phyloP scores from a whole-genome alignment of 2,888 invertebrate genomes.

The Tinea semifulvella region DNA sequence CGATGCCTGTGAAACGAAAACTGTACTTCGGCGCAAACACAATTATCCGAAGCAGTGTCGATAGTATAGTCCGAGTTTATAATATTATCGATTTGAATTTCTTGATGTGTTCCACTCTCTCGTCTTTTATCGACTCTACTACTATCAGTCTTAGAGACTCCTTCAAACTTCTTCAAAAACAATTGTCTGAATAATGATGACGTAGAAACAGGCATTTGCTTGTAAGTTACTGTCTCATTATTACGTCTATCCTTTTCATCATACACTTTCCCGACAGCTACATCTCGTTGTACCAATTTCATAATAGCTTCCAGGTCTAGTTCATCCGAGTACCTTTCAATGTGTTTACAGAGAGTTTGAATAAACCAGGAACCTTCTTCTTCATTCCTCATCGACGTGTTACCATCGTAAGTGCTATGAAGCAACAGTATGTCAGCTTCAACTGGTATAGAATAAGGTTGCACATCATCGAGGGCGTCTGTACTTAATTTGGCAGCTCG shows the following conservation, averaged over 20 bases:
- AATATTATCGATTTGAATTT: constrained; percentile 1
- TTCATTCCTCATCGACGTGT: constrained; percentile 40
- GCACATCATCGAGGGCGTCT: constrained; percentile 31
- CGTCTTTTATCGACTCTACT: neutral
- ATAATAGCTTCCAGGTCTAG: constrained; percentile 41
- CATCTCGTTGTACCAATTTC: constrained; percentile 39
- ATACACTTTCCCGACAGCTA: constrained; percentile 34
- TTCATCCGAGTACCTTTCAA: constrained; percentile 28
- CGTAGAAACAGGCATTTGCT: constrained; percentile 35
- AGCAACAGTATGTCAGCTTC: constrained; percentile 45
- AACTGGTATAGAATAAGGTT: constrained; percentile 43
- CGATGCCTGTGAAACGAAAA: neutral
- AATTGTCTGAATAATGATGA: constrained; percentile 40
- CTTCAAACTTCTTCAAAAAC: constrained; percentile 24
- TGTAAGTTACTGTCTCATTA: constrained; percentile 30
- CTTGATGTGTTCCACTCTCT: neutral
- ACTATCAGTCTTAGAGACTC: neutral
- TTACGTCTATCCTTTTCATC: constrained; percentile 21
- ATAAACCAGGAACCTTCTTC: constrained; percentile 47
- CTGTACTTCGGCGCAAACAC: neutral
- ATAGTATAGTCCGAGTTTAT: too few species aligned
- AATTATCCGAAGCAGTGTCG: neutral
- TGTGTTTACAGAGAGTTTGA: constrained; percentile 42
- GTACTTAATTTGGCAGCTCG: constrained; percentile 18
- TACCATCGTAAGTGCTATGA: constrained; percentile 46